Evolutionary conservation across 2,888 invertebrate genomes (phyloP).

Genomic region (Nasonia oneida): DNA sequence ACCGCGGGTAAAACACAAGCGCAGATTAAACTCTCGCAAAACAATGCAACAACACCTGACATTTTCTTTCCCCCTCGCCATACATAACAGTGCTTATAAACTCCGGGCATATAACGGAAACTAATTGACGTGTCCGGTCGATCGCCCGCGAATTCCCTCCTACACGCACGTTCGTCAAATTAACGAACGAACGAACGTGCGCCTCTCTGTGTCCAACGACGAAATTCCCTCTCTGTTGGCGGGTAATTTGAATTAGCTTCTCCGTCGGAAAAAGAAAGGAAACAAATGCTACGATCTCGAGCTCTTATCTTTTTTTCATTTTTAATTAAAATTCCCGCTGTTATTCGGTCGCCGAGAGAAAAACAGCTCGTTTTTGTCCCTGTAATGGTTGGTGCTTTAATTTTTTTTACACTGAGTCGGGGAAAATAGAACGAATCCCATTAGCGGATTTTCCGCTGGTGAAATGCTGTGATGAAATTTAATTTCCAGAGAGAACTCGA

Average conservation of each 20-base stretch:
- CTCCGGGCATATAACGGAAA: conserved; percentile 23
- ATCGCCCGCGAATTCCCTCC: background rate
- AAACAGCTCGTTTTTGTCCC: background rate
- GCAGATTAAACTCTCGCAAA: background rate
- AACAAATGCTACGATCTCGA: background rate
- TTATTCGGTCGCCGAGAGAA: background rate
- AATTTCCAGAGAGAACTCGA: conserved; percentile 6
- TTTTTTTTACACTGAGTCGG: background rate
- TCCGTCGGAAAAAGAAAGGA: background rate
- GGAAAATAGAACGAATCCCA: background rate
- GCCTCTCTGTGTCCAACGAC: background rate
- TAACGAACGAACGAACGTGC: background rate
- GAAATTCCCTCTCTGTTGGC: background rate
- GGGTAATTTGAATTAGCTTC: conserved; percentile 30
- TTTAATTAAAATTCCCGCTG: conserved; percentile 37
- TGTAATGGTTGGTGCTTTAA: background rate
- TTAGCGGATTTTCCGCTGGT: background rate
- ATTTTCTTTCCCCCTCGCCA: conserved; percentile 6
- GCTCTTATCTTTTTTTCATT: background rate
- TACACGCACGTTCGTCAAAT: background rate
- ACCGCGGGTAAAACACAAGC: background rate
- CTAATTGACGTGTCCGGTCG: conserved; percentile 34
- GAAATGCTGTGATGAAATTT: conserved; percentile 27
- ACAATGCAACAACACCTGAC: conserved; percentile 18
- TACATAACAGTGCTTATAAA: background rate